Evolutionary conservation across 1,140 invertebrate species (phyloP).

Genomic region (Zaprionus inermis): DNA sequence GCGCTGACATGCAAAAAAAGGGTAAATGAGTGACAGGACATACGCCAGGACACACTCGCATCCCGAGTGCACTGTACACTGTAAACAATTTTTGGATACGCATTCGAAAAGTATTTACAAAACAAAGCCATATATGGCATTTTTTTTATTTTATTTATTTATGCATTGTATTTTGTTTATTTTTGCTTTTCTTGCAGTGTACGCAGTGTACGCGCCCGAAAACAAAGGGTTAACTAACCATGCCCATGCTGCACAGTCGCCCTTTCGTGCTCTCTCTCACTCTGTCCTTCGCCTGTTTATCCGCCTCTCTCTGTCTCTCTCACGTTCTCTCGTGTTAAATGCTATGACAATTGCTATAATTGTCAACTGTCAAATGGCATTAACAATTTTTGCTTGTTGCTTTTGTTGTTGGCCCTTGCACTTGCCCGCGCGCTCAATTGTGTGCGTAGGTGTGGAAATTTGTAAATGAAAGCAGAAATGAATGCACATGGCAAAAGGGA

Average conservation of each 20-base stretch:
- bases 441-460: conserved; percentile 77
- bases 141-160: no score
- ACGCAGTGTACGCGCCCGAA: conserved; percentile 10
- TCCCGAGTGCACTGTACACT: not conserved
- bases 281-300: conserved; percentile 12
- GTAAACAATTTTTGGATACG: not conserved
- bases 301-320: not conserved
- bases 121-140: no score
- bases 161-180: no score
- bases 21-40: conserved; percentile 79
- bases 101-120: not conserved
- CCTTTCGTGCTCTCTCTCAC: conserved; percentile 9
- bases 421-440: conserved; percentile 73
- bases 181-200: not conserved
- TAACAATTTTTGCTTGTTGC: conserved; percentile 65
- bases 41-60: conserved; percentile 27
- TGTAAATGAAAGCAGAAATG: conserved; percentile 45
- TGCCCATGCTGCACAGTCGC: not conserved
- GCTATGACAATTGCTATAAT: conserved; percentile 83
- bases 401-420: conserved; percentile 49
- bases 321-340: conserved; percentile 61
- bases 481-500: conserved; percentile 24
- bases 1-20: conserved; percentile 80
- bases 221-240: conserved; percentile 44
- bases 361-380: conserved; percentile 83